Evolutionary conservation across 2,888 invertebrate species (phyloP), one percentile per base, ranked within the genome.

Genomic region (Caradrina clavipalpis): DNA sequence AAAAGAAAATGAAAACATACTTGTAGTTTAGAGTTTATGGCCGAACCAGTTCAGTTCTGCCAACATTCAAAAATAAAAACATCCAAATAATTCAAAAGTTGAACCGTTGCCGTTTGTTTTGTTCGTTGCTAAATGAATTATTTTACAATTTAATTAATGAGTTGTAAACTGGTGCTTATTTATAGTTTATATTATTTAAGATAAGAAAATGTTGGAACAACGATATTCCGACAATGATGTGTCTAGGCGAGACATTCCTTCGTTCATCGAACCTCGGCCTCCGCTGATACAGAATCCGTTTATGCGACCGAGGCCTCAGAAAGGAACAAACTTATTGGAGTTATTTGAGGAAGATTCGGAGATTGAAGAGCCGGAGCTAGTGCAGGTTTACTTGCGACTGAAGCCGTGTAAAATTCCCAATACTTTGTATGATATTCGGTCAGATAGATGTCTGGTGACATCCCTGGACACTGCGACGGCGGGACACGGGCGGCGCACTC

Each of bases 321-420:
- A 94, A 64, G 95, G 93, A 7, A 95, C 90, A 8, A 96, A 95
- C 76, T 86, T 96, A 63, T 75, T 94, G 81, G 92, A 95, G 55
- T 83, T 91, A 51, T 95, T 95, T 78, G 94, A 96, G 75, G 91
- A 93, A 51, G 92, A 94, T 73, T 92, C 93, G 0, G 93, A 92
- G 45, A 82, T 83, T 57, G 94, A 94, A 2, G 94, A 93, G 65
- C 89, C 92, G 0, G 96, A 95, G 60, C 85, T 93, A 65, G 92
- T 97, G 7, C 95, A 96, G 84, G 96, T 97, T 13, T 97, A 96
- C 76, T 87, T 97, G 55, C 92, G 96, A 60, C 82, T 97, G 66
- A 96, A 96, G 80, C 96, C 97, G 0, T 91, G 91, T 67, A 89
- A 88, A 55, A 85, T 84, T 50, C 87, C 86, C 0, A 94, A 86